Percentiles rank a stretch among this genome's conserved stretches.
Evolutionary conservation across 2,113 vertebrate genomes (phyloP).

Genomic region (Eretmochelys imbricata): DNA sequence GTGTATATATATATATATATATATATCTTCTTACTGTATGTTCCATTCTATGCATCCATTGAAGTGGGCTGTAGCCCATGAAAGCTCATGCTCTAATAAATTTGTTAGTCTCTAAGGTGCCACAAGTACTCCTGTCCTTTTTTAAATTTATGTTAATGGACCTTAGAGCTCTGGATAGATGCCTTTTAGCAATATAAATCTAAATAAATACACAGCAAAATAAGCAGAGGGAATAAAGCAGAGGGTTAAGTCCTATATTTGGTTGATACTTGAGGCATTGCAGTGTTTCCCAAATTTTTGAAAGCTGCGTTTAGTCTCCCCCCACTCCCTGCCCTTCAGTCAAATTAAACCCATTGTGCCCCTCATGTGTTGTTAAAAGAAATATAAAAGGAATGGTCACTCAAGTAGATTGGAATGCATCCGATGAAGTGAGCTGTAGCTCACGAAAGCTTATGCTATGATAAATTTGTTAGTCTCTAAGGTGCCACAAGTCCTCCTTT

Average conservation of each 20-base stretch:
- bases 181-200: neutral
- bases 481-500: too few relatives aligned
- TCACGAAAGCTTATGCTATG: too few relatives aligned
- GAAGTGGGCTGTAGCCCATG: too few relatives aligned
- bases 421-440: too few relatives aligned
- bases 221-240: conserved; percentile 8
- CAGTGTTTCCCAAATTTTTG: neutral
- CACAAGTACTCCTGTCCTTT: too few relatives aligned
- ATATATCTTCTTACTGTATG: too few relatives aligned
- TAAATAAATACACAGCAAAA: conserved; percentile 28
- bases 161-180: neutral
- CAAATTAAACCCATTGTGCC: neutral
- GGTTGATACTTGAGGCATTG: neutral
- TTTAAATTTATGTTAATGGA: conserved; percentile 25
- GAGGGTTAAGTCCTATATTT: conserved; percentile 8
- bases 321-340: neutral
- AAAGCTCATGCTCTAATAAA: too few relatives aligned
- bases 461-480: too few relatives aligned
- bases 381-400: neutral
- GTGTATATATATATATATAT: too few relatives aligned
- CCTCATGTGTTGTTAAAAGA: neutral
- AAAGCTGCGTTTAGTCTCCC: neutral
- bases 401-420: neutral
- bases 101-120: too few relatives aligned
- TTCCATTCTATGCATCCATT: too few relatives aligned